Base-by-base conservation (phyloP, 2,888 invertebrate species). In the Agapostemon virescens region DNA sequence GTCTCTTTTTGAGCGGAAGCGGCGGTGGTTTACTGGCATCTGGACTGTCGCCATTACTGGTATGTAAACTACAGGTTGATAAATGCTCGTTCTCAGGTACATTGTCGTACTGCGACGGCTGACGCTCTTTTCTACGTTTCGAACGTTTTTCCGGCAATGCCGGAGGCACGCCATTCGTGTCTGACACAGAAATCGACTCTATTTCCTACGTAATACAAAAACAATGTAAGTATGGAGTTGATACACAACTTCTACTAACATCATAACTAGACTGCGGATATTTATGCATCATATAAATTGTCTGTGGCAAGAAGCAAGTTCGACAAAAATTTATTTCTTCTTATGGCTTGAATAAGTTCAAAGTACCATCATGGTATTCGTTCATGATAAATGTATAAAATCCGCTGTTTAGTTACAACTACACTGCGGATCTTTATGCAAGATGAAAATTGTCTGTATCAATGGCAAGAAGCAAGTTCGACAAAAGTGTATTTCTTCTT, bases 1-100 rank as follows among this genome's bases (percentile, higher is more conserved):
- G 97, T 93, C 97, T 96, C 93, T 98, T 98, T 94, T 98, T 98
- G 66, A 97, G 96, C 61, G 98, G 98, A 85, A 98, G 93, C 69
- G 98, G 98, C 82, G 98, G 98, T 83, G 98, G 97, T 90, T 95
- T 94, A 87, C 93, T 93, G 84, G 95, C 95, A 87, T 95, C 95
- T 58, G 92, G 91, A 83, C 92, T 93, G 83, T 93, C 91, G 83
- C 91, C 91, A 71, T 91, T 92, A 81, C 90, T 91, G 40, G 90
- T 89, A 82, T 92, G 92, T 77, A 92, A 86, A 86, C 89, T 91
- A 82, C 92, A 93, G 87, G 93, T 92, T 74, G 91, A 93, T 74
- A 92, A 89, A 87, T 94, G 93, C 85, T 94, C 94, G 80, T 92
- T 91, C 86, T 94, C 94, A 84, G 94, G 94, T 63, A 96, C 95